A percentile compares a stretch with the other conserved stretches of the same genome.
Conservation (phyloP, 2,113 vertebrate species). For the Oncorhynchus kisutch region DNA sequence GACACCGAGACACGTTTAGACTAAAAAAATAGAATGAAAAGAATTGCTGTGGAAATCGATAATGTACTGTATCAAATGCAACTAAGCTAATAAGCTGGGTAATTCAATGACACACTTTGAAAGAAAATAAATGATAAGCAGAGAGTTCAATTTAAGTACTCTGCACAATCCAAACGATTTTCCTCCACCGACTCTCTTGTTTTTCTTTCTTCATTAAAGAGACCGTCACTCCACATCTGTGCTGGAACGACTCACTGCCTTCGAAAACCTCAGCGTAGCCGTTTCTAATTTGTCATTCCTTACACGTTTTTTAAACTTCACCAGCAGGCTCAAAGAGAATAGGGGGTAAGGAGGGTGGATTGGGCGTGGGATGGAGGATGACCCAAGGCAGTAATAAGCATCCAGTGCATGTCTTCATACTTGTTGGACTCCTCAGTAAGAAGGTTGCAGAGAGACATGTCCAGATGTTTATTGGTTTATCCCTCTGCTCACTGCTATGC, state of each 20-base stretch:
- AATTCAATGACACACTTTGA: conserved; percentile 32
- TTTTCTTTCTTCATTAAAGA: conserved; percentile 44
- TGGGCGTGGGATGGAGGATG: conserved; percentile 26
- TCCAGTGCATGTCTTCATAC: conserved; percentile 21
- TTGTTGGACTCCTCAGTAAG: conserved; percentile 6
- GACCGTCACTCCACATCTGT: conserved; percentile 41
- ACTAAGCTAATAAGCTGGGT: conserved; percentile 30
- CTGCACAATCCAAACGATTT: conserved; percentile 26
- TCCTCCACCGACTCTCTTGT: conserved; percentile 11
- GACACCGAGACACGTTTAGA: not conserved
- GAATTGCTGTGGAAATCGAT: conserved; percentile 23
- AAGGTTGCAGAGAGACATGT: not conserved
- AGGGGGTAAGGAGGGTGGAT: not conserved
- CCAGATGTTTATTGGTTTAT: conserved; percentile 42
- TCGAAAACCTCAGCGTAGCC: conserved; percentile 47
- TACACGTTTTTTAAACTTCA: conserved; percentile 35
- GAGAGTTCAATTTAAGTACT: conserved; percentile 26
- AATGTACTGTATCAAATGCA: conserved; percentile 31
- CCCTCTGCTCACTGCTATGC: not conserved
- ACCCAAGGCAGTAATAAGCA: conserved; percentile 46
- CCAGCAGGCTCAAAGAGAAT: conserved; percentile 22
- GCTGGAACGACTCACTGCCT: conserved; percentile 18
- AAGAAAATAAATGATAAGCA: conserved; percentile 14
- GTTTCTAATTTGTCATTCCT: conserved; percentile 60
- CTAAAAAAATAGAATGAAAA: not conserved